These are phyloP conservation scores for Acrobasis consociella DNA, from an alignment of 2,888 invertebrate species.

Conservation along the genomic window DNA sequence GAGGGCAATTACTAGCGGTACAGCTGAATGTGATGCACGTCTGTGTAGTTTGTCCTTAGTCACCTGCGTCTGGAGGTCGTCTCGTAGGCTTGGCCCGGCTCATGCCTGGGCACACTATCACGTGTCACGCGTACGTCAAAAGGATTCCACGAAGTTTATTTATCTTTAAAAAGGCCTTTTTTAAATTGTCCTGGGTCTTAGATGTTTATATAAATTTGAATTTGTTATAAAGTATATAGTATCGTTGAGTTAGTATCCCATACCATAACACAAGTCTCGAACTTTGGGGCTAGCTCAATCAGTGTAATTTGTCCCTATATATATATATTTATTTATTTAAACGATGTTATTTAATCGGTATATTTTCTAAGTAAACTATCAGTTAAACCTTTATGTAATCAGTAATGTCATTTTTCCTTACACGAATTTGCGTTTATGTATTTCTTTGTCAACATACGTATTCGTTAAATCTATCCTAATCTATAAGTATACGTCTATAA, in stretches of 20 bases:
- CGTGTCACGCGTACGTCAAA: slow-evolving; percentile 43
- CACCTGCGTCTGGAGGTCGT: slow-evolving; percentile 75
- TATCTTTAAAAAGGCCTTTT: neutral
- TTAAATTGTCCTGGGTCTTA: too few species aligned
- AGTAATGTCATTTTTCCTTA: too few species aligned
- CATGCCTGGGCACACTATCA: slow-evolving; percentile 57
- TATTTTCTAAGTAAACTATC: too few species aligned
- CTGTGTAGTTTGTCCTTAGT: slow-evolving; percentile 46
- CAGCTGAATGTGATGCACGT: slow-evolving; percentile 45
- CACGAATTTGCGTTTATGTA: neutral
- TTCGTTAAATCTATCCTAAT: neutral
- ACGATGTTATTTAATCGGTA: neutral
- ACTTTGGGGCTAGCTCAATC: too few species aligned
- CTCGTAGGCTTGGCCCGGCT: slow-evolving; percentile 48
- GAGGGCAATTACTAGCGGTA: slow-evolving; percentile 53
- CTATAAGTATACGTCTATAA: neutral
- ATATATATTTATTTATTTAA: too few species aligned
- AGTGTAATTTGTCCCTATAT: too few species aligned
- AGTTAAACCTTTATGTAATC: too few species aligned
- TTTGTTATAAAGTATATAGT: too few species aligned
- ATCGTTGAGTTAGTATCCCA: too few species aligned
- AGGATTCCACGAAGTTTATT: slow-evolving; percentile 27
- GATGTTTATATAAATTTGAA: too few species aligned
- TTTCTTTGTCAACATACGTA: neutral
- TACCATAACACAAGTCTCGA: too few species aligned